Evolutionary conservation across 1,140 invertebrate genomes (phyloP).

Genomic region (Matsumurasca onukii): DNA sequence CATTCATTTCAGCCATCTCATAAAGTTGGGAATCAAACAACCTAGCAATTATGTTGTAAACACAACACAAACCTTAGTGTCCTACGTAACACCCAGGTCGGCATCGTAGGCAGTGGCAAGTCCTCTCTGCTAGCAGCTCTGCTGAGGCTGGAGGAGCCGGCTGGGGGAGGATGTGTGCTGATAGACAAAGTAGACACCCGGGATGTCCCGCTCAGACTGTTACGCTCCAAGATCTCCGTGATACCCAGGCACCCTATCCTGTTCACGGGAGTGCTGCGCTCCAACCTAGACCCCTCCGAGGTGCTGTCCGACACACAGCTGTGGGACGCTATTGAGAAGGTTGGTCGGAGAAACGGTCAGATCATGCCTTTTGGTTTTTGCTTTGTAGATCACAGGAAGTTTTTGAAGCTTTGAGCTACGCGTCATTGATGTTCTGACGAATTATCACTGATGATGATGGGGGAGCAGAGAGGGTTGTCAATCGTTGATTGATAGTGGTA

Average conservation of each 20-base stretch:
- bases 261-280: slow-evolving; percentile 22
- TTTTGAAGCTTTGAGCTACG: too few species aligned
- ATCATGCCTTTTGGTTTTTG: neutral
- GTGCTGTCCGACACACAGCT: slow-evolving; percentile 17
- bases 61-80: too few species aligned
- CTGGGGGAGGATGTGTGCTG: slow-evolving; percentile 50
- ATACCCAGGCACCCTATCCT: slow-evolving; percentile 28
- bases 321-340: slow-evolving; percentile 28
- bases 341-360: neutral
- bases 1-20: too few species aligned
- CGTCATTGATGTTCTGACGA: too few species aligned
- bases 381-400: neutral
- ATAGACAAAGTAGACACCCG: slow-evolving; percentile 56
- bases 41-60: too few species aligned
- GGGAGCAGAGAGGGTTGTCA: too few species aligned
- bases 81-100: too few species aligned
- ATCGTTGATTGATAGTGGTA: too few species aligned
- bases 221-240: slow-evolving; percentile 23
- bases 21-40: too few species aligned
- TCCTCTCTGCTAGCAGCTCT: slow-evolving; percentile 54
- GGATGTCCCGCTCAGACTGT: slow-evolving; percentile 28
- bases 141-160: slow-evolving; percentile 54
- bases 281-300: slow-evolving; percentile 27
- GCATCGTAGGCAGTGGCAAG: slow-evolving; percentile 58
- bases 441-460: too few species aligned